Conservation (phyloP, 1,140 invertebrate species). For the Lordiphosa stackelbergi region DNA sequence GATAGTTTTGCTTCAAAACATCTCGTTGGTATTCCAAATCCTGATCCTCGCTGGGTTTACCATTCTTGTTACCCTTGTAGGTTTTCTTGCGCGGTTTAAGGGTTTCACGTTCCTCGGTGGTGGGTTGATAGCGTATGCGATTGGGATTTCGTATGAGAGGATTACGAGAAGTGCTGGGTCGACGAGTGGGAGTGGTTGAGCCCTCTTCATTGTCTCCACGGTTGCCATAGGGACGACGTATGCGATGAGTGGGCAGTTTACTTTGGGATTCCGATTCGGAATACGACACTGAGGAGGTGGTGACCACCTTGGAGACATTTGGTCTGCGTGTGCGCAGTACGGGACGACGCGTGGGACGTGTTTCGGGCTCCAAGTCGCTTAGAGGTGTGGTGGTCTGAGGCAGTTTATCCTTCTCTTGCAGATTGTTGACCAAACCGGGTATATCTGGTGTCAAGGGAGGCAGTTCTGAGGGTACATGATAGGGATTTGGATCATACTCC, state of each 20-base stretch:
- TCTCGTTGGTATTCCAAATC: slow-evolving; percentile 80
- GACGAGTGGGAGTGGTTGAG: slow-evolving; percentile 77
- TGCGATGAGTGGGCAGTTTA: slow-evolving; percentile 53
- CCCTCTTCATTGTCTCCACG: slow-evolving; percentile 52
- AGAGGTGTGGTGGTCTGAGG: slow-evolving; percentile 51
- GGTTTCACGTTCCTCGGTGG: slow-evolving; percentile 64
- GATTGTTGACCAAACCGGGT: slow-evolving; percentile 80
- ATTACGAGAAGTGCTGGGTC: slow-evolving; percentile 67
- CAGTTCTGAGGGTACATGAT: slow-evolving; percentile 75
- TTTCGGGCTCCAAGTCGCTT: slow-evolving; percentile 66
- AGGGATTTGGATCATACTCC: slow-evolving; percentile 75
- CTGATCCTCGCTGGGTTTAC: slow-evolving; percentile 54
- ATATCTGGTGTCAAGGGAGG: slow-evolving; percentile 79
- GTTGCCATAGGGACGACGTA: slow-evolving; percentile 58
- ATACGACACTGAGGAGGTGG: slow-evolving; percentile 63
- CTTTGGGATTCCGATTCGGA: slow-evolving; percentile 59
- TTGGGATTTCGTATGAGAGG: slow-evolving; percentile 74
- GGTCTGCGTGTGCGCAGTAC: slow-evolving; percentile 65
- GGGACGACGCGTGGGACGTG: slow-evolving; percentile 76
- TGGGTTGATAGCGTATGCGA: slow-evolving; percentile 73
- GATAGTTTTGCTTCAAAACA: slow-evolving; percentile 81
- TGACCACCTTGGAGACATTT: slow-evolving; percentile 53
- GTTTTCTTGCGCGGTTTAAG: slow-evolving; percentile 59
- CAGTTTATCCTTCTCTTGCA: slow-evolving; percentile 78
- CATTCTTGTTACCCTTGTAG: slow-evolving; percentile 52